Evolutionary conservation across 2,797 vertebrate genomes (phyloP).

Genomic region (Hapalemur alaotrensis): DNA sequence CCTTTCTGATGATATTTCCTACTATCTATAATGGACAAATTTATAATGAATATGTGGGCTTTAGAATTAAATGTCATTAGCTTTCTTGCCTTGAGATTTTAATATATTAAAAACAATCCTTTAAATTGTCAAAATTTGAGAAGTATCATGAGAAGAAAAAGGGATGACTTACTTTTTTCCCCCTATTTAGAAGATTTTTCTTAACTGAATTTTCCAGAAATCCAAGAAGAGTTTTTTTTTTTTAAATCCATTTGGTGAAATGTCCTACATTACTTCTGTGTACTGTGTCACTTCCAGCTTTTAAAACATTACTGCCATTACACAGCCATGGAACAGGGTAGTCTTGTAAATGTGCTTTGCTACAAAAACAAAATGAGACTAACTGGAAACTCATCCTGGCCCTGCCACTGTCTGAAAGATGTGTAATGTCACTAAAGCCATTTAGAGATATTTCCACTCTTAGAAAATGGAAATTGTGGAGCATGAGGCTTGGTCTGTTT

Average conservation of each 20-base stretch:
- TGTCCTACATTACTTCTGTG: conserved; percentile 23
- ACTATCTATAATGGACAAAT: neutral
- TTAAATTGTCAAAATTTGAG: neutral
- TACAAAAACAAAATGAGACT: conserved; percentile 29
- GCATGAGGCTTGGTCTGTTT: neutral
- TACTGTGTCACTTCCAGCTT: conserved; percentile 20
- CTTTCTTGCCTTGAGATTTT: neutral
- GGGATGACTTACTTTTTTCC: conserved; percentile 14
- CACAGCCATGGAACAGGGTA: neutral
- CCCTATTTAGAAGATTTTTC: conserved; percentile 28
- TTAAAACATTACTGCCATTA: conserved; percentile 29
- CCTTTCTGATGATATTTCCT: neutral
- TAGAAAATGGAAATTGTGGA: conserved; percentile 1
- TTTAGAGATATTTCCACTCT: conserved; percentile 10
- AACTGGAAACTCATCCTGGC: neutral
- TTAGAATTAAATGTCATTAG: neutral
- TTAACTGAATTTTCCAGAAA: conserved; percentile 59
- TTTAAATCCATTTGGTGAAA: conserved; percentile 36
- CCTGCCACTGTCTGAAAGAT: neutral
- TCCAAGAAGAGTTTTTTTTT: neutral
- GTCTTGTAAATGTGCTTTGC: conserved; percentile 43
- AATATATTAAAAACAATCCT: conserved; percentile 33
- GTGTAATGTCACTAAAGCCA: neutral
- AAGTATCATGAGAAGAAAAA: neutral
- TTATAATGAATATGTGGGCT: neutral